Evolutionary conservation across 2,113 vertebrate genomes (phyloP).

Genomic region (Bombycilla garrulus): DNA sequence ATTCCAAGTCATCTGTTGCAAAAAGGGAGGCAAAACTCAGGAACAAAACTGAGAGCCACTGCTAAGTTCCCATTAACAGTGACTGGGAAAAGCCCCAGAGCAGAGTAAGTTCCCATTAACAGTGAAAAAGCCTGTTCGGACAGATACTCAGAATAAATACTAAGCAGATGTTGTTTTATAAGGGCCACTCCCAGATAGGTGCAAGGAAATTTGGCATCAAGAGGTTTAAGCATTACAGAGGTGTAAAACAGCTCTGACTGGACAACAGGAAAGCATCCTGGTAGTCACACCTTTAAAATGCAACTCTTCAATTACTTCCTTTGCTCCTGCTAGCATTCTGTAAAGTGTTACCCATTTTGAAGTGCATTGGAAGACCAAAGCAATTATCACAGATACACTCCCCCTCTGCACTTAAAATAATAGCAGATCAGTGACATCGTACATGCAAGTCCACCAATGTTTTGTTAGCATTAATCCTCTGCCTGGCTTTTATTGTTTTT

Average conservation of each 20-base stretch:
- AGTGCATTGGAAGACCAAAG: background rate
- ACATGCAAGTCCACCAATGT: background rate
- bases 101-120: background rate
- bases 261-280: background rate
- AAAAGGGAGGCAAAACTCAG: background rate
- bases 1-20: background rate
- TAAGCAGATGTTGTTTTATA: background rate
- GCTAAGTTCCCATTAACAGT: background rate
- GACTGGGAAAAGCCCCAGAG: too few species aligned
- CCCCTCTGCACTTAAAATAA: background rate
- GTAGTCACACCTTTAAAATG: background rate
- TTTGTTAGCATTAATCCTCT: background rate
- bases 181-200: background rate
- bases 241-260: background rate
- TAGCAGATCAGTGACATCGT: background rate
- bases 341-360: background rate
- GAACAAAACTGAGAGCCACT: background rate
- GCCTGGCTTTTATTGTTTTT: background rate
- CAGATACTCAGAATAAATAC: background rate
- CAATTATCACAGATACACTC: background rate
- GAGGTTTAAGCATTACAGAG: background rate
- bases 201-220: background rate
- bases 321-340: background rate
- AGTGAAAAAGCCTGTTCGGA: background rate
- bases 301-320: background rate